Evolutionary conservation across 1,140 invertebrate species (phyloP).

Genomic region (Melitaea cinxia): DNA sequence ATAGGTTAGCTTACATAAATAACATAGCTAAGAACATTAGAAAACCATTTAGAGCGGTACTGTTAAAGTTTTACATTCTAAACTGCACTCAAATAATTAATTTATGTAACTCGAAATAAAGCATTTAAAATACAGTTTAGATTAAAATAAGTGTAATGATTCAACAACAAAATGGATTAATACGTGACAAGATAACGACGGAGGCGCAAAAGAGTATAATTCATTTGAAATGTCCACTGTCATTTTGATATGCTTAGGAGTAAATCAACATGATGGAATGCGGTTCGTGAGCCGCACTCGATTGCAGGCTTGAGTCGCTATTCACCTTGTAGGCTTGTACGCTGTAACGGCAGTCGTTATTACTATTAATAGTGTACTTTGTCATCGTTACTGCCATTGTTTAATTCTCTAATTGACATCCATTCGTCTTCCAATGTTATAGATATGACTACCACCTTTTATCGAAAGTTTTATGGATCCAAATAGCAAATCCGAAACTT

Average conservation of each 20-base stretch:
- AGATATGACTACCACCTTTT: too few species aligned
- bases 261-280: slow-evolving; percentile 37
- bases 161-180: not conserved
- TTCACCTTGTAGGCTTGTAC: slow-evolving; percentile 30
- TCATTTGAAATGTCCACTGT: slow-evolving; percentile 17
- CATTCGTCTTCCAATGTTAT: not conserved
- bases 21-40: not conserved
- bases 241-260: slow-evolving; percentile 20
- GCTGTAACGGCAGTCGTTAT: slow-evolving; percentile 9
- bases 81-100: not conserved
- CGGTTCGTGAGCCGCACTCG: slow-evolving; percentile 22
- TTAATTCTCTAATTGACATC: slow-evolving; percentile 6
- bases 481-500: too few species aligned
- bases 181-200: slow-evolving; percentile 21
- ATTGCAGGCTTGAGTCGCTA: slow-evolving; percentile 13
- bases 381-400: not conserved
- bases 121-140: not conserved
- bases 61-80: not conserved
- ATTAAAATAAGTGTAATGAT: not conserved
- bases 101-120: not conserved
- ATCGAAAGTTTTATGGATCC: too few species aligned
- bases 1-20: slow-evolving; percentile 2
- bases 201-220: slow-evolving; percentile 13
- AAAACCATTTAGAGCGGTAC: not conserved
- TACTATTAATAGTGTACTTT: slow-evolving; percentile 12